These are phyloP conservation scores for Acanthisitta chloris DNA, from an alignment of 2,113 vertebrate species.

Conservation along the genomic window DNA sequence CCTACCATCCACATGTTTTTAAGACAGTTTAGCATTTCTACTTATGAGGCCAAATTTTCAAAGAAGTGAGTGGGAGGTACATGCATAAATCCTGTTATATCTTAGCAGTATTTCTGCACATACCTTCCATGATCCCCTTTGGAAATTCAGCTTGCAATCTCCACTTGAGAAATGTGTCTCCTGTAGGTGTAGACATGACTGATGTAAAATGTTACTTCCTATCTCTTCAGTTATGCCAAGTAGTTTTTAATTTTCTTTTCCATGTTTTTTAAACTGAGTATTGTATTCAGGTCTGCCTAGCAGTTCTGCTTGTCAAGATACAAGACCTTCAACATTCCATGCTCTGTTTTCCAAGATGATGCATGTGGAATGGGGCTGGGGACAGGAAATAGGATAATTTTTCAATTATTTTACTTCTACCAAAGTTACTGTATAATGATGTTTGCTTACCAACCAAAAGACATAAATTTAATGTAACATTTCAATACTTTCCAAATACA, in stretches of 20 bases:
- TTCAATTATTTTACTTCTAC: background rate
- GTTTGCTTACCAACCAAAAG: background rate
- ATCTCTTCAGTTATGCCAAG: background rate
- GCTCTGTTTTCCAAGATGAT: background rate
- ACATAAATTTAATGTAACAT: background rate
- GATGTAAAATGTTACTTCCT: background rate
- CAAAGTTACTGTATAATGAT: background rate
- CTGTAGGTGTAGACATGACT: slow-evolving; percentile 12
- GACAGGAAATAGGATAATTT: background rate
- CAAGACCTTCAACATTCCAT: background rate
- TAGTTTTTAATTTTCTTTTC: background rate
- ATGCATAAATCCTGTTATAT: slow-evolving; percentile 39
- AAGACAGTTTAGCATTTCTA: slow-evolving; percentile 30
- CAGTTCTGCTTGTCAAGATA: background rate
- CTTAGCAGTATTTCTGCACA: background rate
- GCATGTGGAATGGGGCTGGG: background rate
- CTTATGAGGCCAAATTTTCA: slow-evolving; percentile 36
- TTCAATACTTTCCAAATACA: background rate
- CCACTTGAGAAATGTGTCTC: background rate
- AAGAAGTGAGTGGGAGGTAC: slow-evolving; percentile 23
- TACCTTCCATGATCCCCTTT: background rate
- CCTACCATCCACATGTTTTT: background rate
- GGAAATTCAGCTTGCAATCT: slow-evolving; percentile 12
- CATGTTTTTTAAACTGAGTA: background rate
- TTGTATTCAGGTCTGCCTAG: background rate